Evolutionary conservation across 2,888 invertebrate species (phyloP), one percentile per base, ranked within the genome.

Genomic region (Sthenelais limicola): DNA sequence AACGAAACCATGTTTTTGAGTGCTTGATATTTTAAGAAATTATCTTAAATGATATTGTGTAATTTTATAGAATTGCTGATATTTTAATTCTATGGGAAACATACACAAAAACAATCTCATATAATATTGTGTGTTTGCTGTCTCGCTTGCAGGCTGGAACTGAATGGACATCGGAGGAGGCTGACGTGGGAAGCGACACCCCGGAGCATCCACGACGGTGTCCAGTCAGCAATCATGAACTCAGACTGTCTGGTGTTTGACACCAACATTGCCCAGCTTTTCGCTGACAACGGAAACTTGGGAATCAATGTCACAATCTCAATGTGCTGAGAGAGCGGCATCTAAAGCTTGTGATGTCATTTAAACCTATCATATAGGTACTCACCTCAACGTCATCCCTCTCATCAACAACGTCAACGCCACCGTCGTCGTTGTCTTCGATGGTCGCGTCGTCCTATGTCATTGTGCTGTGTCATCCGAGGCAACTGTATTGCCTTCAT

Each of bases 171-270:
- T 86, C 91, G 97, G 70, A 91, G 99, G 73, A 92, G 98, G 73
- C 91, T 99, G 71, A 98, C 97, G 9, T 99, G 99, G 98, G 99
- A 99, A 89, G 98, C 98, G 3, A 97, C 97, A 91, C 98, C 99
- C 0, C 91, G 98, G 68, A 97, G 97, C 71, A 99, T 99, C 84
- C 98, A 98, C 86, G 99, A 99, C 90, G 98, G 99, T 74, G 97
- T 99, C 28, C 95, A 97, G 62, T 95, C 96, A 26, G 98, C 98
- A 62, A 99, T 99, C 83, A 92, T 95, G 89, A 97, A 96, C 87
- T 97, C 97, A 30, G 99, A 99, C 90, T 99, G 99, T 88, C 92
- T 99, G 77, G 97, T 98, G 77, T 99, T 99, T 89, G 99, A 99
- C 89, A 97, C 97, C 71, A 95, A 95, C 79, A 96, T 97, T 86